These are phyloP conservation scores for Alcis repandata DNA, from an alignment of 2,888 invertebrate genomes.

Conservation along the genomic window DNA sequence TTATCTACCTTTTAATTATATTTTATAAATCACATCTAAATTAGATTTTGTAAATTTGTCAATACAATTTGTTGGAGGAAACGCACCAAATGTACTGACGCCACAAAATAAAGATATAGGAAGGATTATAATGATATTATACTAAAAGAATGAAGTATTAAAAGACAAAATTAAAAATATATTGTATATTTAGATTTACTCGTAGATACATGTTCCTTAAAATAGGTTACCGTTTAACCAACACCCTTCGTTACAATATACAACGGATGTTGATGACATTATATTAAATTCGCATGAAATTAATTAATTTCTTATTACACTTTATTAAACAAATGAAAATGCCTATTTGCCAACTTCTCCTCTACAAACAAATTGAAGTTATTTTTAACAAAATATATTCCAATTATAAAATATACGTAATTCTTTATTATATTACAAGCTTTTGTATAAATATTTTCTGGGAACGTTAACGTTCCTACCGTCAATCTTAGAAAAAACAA, in stretches of 20 bases:
- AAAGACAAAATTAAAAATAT: constrained; percentile 64
- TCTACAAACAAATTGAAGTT: constrained; percentile 10
- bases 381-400: background rate
- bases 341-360: constrained; percentile 9
- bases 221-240: constrained; percentile 82
- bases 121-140: too few relatives aligned
- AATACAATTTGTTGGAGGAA: too few relatives aligned
- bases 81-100: too few relatives aligned
- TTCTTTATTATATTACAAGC: background rate
- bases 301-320: too few relatives aligned
- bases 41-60: too few relatives aligned
- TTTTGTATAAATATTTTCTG: background rate
- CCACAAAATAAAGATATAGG: too few relatives aligned
- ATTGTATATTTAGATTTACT: constrained; percentile 76
- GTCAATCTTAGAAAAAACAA: background rate
- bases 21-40: background rate
- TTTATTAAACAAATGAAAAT: constrained; percentile 29
- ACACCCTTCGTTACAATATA: constrained; percentile 78
- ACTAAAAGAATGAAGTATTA: constrained; percentile 42
- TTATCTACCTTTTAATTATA: too few relatives aligned
- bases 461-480: background rate
- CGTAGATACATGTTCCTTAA: constrained; percentile 75
- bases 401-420: background rate
- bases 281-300: constrained; percentile 54
- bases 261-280: constrained; percentile 73